Percentiles rank a stretch among this genome's conserved stretches.
Evolutionary conservation across 2,113 vertebrate species (phyloP).

Genomic region (Corapipo altera): DNA sequence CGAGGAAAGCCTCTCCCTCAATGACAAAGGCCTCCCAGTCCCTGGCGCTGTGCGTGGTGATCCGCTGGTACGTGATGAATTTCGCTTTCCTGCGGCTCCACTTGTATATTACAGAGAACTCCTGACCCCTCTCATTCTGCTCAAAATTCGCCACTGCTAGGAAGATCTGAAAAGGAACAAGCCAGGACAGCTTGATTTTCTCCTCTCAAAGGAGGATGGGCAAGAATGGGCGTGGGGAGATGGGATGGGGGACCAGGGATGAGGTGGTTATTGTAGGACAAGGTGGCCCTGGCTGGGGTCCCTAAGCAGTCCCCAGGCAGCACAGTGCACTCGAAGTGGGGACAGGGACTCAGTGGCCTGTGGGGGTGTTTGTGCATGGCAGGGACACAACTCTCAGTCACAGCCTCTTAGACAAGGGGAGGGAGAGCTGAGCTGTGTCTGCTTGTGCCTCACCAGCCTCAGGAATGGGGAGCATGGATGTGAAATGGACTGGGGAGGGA

Average conservation of each 20-base stretch:
- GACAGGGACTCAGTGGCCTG: not conserved
- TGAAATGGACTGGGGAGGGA: accelerated
- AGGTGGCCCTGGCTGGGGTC: not conserved
- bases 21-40: conserved; percentile 96
- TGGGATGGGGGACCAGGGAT: not conserved
- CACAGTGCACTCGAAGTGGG: not conserved
- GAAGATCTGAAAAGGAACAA: conserved; percentile 78
- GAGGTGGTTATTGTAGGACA: not conserved
- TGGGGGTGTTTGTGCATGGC: not conserved
- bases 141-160: conserved; percentile 90
- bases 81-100: conserved; percentile 85
- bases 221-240: not conserved
- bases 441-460: accelerated
- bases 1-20: conserved; percentile 85
- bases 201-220: not conserved
- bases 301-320: not conserved
- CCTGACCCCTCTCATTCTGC: conserved; percentile 69
- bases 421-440: not conserved
- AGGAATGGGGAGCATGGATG: not conserved
- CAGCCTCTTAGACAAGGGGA: not conserved
- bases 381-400: not conserved
- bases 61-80: conserved; percentile 84
- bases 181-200: not conserved
- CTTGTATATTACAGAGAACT: conserved; percentile 91
- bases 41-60: conserved; percentile 86